Evolutionary conservation across 2,888 invertebrate species (phyloP).

Genomic region (Brachycybe producta): DNA sequence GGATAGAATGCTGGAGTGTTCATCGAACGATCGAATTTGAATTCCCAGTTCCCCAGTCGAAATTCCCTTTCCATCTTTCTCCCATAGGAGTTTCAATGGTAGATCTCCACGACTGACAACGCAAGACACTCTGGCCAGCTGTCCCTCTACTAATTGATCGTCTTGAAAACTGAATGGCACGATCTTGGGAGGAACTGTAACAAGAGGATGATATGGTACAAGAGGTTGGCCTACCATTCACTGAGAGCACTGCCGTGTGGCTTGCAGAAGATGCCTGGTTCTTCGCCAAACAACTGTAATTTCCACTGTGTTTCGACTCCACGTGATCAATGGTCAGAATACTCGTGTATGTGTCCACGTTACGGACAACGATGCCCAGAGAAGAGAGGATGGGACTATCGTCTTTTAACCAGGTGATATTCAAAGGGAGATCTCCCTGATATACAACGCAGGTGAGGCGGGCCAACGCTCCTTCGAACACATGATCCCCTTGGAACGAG

Average conservation of each 20-base stretch:
- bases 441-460: constrained; percentile 10
- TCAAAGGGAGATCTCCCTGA: constrained; percentile 11
- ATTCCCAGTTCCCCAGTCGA: constrained; percentile 20
- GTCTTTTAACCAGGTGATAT: constrained; percentile 5
- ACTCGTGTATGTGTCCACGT: constrained; percentile 4
- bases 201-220: not conserved
- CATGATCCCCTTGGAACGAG: constrained; percentile 7
- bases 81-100: constrained; percentile 30
- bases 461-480: constrained; percentile 10
- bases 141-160: constrained; percentile 18
- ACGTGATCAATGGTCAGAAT: constrained; percentile 7
- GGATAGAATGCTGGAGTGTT: constrained; percentile 25
- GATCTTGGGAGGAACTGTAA: constrained; percentile 21
- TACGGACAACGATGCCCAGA: not conserved
- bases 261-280: not conserved
- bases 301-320: not conserved
- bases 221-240: constrained; percentile 23
- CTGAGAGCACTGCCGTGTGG: not conserved
- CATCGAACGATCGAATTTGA: constrained; percentile 22
- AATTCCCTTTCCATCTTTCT: constrained; percentile 40
- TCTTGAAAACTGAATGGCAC: constrained; percentile 19
- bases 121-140: constrained; percentile 21
- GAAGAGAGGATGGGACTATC: not conserved
- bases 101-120: constrained; percentile 20
- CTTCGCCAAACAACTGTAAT: constrained; percentile 5